phyloP scores from a whole-genome alignment of 30 jellyfish, hydroid and myxozoan genomes.

The Hydractinia echinata region DNA sequence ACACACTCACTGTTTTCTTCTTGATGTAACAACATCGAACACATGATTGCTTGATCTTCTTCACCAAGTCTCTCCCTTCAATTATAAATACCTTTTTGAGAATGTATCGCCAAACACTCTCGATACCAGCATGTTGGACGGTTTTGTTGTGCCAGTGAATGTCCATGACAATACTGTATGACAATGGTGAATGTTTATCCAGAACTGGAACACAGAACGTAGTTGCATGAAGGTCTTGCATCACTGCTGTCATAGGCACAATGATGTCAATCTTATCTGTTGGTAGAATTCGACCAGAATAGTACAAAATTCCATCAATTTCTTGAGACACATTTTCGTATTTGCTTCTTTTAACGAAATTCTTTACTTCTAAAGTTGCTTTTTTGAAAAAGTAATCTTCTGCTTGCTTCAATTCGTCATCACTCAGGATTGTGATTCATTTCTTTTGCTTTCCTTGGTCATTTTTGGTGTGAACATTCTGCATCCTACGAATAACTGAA shows the following conservation, averaged over 20 bases:
- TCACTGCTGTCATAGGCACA: background rate
- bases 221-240: conserved; percentile 13
- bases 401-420: background rate
- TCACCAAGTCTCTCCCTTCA: conserved; percentile 28
- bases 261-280: background rate
- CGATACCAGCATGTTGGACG: conserved; percentile 3
- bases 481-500: no score
- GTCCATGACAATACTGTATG: conserved; percentile 8
- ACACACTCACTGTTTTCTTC: conserved; percentile 3
- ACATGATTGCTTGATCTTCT: background rate
- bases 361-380: conserved; percentile 16
- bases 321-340: background rate
- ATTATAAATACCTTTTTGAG: conserved; percentile 8
- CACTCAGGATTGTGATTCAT: background rate
- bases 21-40: conserved; percentile 12
- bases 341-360: background rate
- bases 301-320: background rate
- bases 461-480: accelerated
- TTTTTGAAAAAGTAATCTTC: conserved; percentile 17
- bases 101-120: conserved; percentile 15
- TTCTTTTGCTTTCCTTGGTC: background rate
- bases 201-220: conserved; percentile 27
- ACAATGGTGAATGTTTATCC: conserved; percentile 21
- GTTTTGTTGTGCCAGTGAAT: conserved; percentile 18
- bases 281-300: conserved; percentile 35